Evolutionary conservation across 1,140 invertebrate species (phyloP).

Genomic region (Panonychus citri): DNA sequence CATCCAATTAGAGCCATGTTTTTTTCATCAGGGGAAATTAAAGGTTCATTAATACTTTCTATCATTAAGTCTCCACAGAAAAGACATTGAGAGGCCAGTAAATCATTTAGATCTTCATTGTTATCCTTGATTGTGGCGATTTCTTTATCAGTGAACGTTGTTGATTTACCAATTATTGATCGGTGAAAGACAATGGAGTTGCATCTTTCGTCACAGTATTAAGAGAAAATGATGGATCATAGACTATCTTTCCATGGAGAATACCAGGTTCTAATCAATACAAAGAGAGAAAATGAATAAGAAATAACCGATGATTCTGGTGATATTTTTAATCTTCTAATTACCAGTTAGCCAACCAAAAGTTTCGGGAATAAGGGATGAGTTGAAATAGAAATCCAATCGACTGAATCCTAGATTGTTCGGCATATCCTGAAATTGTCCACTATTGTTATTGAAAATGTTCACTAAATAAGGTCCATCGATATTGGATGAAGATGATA

Average conservation of each 20-base stretch:
- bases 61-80: constrained; percentile 85
- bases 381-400: constrained; percentile 50
- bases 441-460: constrained; percentile 20
- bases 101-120: constrained; percentile 58
- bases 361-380: constrained; percentile 32
- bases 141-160: neutral
- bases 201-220: constrained; percentile 35
- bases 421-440: constrained; percentile 42
- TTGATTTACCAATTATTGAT: neutral
- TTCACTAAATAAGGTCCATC: neutral
- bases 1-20: constrained; percentile 5
- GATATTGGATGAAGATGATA: neutral
- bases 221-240: constrained; percentile 17
- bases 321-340: constrained; percentile 1
- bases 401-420: constrained; percentile 50
- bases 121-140: constrained; percentile 34
- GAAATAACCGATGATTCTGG: constrained; percentile 1
- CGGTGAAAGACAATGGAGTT: constrained; percentile 23
- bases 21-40: constrained; percentile 5
- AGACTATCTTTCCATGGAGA: constrained; percentile 23
- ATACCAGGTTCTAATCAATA: constrained; percentile 22
- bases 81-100: constrained; percentile 70
- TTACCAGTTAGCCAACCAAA: constrained; percentile 62
- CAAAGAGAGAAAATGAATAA: neutral
- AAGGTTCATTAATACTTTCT: constrained; percentile 19